Conservation (phyloP, 2,797 vertebrate species). For the Crax fasciolata region DNA sequence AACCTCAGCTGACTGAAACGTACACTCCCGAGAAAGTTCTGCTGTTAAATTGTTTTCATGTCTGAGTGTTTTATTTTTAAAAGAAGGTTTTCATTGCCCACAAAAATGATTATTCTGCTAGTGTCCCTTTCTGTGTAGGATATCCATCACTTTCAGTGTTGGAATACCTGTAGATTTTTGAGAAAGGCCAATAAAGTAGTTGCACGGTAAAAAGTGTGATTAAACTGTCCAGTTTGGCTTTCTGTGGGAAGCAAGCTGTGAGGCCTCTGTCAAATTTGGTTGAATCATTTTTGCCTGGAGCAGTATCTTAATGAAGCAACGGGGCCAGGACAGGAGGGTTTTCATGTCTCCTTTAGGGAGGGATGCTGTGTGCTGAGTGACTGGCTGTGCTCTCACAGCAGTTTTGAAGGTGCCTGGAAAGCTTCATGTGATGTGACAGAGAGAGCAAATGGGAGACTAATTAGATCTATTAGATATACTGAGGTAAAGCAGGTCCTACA, state of each 20-base stretch:
- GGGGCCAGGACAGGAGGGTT: not conserved
- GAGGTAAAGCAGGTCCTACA: not conserved
- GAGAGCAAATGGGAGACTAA: not conserved
- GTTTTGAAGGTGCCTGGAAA: not conserved
- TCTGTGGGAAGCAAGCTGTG: not conserved
- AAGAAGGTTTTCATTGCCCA: not conserved
- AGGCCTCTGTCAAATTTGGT: not conserved
- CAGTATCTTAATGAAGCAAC: not conserved
- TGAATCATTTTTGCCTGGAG: constrained; percentile 18
- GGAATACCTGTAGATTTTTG: not conserved
- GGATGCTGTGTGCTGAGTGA: not conserved
- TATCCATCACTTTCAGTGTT: not conserved
- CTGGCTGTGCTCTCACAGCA: not conserved
- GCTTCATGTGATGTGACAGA: not conserved
- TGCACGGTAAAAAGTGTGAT: not conserved
- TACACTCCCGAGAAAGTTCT: not conserved
- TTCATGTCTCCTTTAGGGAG: not conserved
- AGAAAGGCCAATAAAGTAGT: not conserved
- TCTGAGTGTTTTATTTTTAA: not conserved
- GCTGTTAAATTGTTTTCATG: not conserved
- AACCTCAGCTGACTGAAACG: not conserved
- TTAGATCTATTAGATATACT: not conserved
- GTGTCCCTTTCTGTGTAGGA: not conserved
- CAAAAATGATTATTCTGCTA: not conserved
- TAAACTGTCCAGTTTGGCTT: not conserved